These are phyloP conservation scores for Eupithecia abbreviata DNA, from an alignment of 2,888 invertebrate genomes.

Conservation along the genomic window DNA sequence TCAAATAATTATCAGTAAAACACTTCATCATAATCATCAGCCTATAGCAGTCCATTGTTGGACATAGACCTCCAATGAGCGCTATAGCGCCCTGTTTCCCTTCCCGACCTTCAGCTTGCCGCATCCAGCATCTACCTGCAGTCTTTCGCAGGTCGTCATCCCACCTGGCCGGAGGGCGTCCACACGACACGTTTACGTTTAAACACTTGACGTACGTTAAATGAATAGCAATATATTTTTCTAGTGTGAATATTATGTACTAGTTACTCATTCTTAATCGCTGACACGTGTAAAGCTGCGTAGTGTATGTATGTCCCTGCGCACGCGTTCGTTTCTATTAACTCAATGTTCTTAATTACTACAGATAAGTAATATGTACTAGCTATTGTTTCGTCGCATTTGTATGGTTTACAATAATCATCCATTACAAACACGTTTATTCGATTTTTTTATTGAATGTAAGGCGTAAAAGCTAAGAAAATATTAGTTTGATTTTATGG, in stretches of 20 bases:
- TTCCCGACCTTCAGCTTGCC: no score
- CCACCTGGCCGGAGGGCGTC: no score
- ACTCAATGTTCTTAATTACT: neutral
- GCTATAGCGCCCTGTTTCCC: no score
- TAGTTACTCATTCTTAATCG: neutral
- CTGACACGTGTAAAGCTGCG: neutral
- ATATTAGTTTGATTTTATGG: neutral
- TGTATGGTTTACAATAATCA: slow-evolving; percentile 19
- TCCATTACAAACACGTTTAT: slow-evolving; percentile 7
- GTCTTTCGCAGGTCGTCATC: no score
- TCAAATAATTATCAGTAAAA: no score
- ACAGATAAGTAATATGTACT: neutral
- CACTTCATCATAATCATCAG: no score
- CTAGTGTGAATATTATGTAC: neutral
- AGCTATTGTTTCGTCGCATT: neutral
- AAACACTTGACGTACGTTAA: neutral
- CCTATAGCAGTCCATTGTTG: no score
- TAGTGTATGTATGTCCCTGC: neutral
- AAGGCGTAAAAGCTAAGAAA: neutral
- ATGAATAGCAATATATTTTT: neutral
- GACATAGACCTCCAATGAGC: no score
- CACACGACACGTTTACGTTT: no score
- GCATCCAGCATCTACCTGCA: no score
- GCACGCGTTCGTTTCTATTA: neutral
- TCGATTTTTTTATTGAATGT: neutral